phyloP scores from a whole-genome alignment of 2,113 vertebrate genomes.

The Ciconia stormi region DNA sequence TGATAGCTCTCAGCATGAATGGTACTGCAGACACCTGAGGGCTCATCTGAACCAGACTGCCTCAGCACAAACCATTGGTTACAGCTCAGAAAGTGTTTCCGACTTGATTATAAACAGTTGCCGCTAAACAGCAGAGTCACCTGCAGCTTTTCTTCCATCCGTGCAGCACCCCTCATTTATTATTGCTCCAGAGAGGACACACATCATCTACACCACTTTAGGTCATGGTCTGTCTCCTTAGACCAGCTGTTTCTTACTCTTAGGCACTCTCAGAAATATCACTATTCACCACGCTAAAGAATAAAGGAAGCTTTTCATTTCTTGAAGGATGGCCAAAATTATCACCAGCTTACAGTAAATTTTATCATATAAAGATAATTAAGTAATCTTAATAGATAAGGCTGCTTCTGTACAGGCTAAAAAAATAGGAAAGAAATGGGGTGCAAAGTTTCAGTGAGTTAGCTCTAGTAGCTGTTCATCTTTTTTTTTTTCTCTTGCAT shows the following conservation, averaged over 20 bases:
- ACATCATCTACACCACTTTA: background rate
- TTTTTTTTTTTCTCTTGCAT: background rate
- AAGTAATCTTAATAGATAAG: background rate
- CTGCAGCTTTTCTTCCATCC: background rate
- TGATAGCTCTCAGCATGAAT: background rate
- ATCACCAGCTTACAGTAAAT: background rate
- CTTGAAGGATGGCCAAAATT: slow-evolving; percentile 3
- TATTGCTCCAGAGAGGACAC: background rate
- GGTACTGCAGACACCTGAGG: background rate
- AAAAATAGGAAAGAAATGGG: background rate
- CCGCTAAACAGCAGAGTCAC: background rate
- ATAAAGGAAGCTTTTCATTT: background rate
- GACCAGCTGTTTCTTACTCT: background rate
- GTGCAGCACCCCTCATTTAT: background rate
- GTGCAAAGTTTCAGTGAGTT: background rate
- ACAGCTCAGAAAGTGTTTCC: background rate
- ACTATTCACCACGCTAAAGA: background rate
- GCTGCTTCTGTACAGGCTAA: background rate
- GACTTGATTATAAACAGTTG: background rate
- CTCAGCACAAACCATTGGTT: background rate
- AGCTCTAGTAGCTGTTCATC: background rate
- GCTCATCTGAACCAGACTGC: background rate
- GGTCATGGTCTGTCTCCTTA: background rate
- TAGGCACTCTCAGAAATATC: background rate
- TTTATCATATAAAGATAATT: background rate